phyloP scores from a whole-genome alignment of 2,888 invertebrate genomes.

The Drosophila mercatorum region DNA sequence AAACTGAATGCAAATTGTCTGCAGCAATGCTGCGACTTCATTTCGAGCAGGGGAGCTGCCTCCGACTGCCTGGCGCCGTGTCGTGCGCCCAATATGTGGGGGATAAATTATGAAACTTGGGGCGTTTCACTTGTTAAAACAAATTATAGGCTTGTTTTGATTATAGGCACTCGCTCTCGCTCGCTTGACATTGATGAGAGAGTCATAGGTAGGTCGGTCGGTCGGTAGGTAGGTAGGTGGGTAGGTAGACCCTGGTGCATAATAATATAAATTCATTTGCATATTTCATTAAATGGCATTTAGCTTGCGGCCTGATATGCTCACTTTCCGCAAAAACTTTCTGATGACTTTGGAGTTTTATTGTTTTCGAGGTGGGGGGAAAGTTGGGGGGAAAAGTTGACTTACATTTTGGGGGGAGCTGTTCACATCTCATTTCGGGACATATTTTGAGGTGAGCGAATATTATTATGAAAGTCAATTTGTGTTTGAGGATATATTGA shows the following conservation, averaged over 20 bases:
- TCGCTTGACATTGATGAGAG: slow-evolving; percentile 16
- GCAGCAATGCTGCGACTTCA: slow-evolving; percentile 34
- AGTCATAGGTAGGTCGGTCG: neutral
- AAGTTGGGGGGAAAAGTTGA: slow-evolving; percentile 1
- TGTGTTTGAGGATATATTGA: neutral
- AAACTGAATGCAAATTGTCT: slow-evolving; percentile 59
- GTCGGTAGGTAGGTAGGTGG: neutral
- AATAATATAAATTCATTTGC: slow-evolving; percentile 70
- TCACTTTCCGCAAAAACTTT: slow-evolving; percentile 5
- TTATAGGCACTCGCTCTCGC: slow-evolving; percentile 54
- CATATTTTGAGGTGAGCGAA: neutral
- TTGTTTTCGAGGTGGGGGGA: neutral
- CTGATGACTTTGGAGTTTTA: slow-evolving; percentile 28
- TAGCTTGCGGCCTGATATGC: slow-evolving; percentile 34
- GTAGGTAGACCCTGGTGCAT: slow-evolving; percentile 53
- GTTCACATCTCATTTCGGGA: neutral
- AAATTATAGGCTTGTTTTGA: slow-evolving; percentile 79
- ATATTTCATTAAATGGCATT: slow-evolving; percentile 64
- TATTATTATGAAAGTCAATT: neutral
- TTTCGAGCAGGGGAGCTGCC: slow-evolving; percentile 16
- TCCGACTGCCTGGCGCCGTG: slow-evolving; percentile 36
- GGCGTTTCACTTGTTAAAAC: slow-evolving; percentile 79
- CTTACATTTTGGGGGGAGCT: neutral
- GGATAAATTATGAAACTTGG: slow-evolving; percentile 66
- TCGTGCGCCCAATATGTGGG: slow-evolving; percentile 52